phyloP scores from a whole-genome alignment of 1,140 invertebrate species.

The Arctopsyche grandis region DNA sequence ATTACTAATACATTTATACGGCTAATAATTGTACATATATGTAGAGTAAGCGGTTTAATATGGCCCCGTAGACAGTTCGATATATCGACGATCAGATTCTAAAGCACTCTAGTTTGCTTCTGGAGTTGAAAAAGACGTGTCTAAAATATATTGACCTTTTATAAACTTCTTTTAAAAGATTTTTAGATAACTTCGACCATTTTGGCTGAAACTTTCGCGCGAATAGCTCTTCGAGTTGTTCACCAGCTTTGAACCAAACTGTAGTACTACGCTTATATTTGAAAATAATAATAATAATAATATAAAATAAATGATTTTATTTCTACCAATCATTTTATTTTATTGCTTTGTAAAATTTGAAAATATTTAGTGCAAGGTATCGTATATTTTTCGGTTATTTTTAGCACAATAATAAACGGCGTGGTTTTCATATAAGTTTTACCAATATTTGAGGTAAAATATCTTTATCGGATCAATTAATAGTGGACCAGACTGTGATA shows the following conservation, averaged over 20 bases:
- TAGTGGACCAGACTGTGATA: background rate
- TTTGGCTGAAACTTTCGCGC: background rate
- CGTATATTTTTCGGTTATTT: too few species aligned
- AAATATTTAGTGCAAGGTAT: too few species aligned
- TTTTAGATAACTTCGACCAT: slow-evolving; percentile 16
- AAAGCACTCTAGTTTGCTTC: background rate
- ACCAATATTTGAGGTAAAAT: background rate
- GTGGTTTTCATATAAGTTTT: background rate
- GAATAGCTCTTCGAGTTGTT: background rate
- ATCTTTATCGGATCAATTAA: slow-evolving; percentile 2
- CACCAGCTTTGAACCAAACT: too few species aligned
- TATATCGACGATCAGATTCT: background rate
- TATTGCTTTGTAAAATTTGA: too few species aligned
- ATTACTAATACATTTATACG: too few species aligned
- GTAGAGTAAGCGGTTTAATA: too few species aligned
- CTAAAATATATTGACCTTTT: slow-evolving; percentile 25
- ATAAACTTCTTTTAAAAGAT: slow-evolving; percentile 17
- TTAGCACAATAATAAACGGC: too few species aligned
- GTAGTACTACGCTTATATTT: too few species aligned
- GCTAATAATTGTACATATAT: too few species aligned
- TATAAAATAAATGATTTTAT: too few species aligned
- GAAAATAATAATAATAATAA: too few species aligned
- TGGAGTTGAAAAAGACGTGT: background rate
- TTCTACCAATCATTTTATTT: too few species aligned
- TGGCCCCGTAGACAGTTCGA: background rate